Conservation (phyloP, 2,888 invertebrate species). For the Eupelmus urozonus region DNA sequence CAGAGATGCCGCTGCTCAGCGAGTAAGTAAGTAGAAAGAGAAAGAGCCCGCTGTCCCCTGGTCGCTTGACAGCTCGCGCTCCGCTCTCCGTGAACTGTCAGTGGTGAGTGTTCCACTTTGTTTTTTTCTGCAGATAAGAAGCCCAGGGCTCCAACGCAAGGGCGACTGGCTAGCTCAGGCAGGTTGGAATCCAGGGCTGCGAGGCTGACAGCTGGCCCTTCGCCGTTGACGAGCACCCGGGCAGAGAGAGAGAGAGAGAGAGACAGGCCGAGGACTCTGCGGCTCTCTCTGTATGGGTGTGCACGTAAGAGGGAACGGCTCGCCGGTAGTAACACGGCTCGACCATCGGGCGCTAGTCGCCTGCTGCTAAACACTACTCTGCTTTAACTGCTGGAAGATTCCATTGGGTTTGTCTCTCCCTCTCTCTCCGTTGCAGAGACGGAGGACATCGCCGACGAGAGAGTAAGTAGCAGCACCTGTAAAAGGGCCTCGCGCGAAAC, state of each 20-base stretch:
- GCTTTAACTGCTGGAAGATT: conserved; percentile 71
- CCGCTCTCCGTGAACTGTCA: too few relatives aligned
- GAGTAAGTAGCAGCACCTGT: background rate
- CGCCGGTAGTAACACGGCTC: conserved; percentile 74
- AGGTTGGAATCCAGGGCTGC: background rate
- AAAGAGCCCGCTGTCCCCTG: conserved; percentile 3
- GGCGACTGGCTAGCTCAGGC: background rate
- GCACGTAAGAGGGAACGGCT: conserved; percentile 75
- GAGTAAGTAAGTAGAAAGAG: background rate
- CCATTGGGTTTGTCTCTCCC: conserved; percentile 68
- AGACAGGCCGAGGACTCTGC: background rate
- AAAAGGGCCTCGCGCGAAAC: background rate
- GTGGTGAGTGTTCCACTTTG: conserved; percentile 61
- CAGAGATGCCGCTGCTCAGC: conserved; percentile 37
- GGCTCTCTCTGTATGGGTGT: too few relatives aligned
- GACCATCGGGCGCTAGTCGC: too few relatives aligned
- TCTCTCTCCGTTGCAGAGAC: too few relatives aligned
- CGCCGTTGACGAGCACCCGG: too few relatives aligned
- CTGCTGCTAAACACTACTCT: too few relatives aligned
- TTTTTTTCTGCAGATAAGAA: conserved; percentile 68
- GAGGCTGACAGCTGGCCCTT: conserved; percentile 39
- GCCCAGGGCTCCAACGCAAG: background rate
- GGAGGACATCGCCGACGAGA: too few relatives aligned
- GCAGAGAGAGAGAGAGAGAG: conserved; percentile 14
- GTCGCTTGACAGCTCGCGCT: conserved; percentile 60